Conservation (phyloP, 2,888 invertebrate genomes). For the Lasioglossum pauxillum region DNA sequence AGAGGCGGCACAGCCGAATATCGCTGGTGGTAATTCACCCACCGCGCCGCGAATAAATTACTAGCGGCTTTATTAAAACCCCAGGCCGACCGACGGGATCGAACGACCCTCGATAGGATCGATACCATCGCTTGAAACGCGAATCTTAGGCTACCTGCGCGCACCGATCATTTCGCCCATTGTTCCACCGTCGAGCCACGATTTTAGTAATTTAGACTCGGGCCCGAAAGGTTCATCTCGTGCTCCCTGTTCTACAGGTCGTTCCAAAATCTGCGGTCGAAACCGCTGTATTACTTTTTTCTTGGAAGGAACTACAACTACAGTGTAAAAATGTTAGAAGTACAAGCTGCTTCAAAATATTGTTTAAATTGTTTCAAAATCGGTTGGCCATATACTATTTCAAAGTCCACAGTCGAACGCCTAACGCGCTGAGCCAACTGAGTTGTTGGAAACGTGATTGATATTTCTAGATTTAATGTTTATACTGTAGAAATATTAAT, state of each 20-base stretch:
- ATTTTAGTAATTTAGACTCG: background rate
- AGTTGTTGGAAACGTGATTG: too few species aligned
- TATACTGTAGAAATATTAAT: too few species aligned
- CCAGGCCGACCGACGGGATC: background rate
- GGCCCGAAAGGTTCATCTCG: background rate
- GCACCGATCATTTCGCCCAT: background rate
- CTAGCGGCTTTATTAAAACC: conserved; percentile 20
- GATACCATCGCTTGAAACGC: background rate
- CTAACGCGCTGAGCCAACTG: too few species aligned
- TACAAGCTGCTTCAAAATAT: too few species aligned
- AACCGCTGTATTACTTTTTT: background rate
- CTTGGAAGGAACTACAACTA: too few species aligned
- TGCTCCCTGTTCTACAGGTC: background rate
- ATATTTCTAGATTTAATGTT: too few species aligned
- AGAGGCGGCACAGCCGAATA: conserved; percentile 42
- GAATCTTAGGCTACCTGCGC: background rate
- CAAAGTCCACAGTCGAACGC: too few species aligned
- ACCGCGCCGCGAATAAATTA: conserved; percentile 37
- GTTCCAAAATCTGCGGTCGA: background rate
- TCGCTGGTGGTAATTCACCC: conserved; percentile 34
- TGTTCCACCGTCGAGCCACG: background rate
- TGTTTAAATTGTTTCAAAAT: too few species aligned
- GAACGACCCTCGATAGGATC: conserved; percentile 15
- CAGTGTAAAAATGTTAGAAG: too few species aligned
- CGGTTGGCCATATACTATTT: too few species aligned